Conservation (phyloP, 2,113 vertebrate species). For the Spheniscus mendiculus region DNA sequence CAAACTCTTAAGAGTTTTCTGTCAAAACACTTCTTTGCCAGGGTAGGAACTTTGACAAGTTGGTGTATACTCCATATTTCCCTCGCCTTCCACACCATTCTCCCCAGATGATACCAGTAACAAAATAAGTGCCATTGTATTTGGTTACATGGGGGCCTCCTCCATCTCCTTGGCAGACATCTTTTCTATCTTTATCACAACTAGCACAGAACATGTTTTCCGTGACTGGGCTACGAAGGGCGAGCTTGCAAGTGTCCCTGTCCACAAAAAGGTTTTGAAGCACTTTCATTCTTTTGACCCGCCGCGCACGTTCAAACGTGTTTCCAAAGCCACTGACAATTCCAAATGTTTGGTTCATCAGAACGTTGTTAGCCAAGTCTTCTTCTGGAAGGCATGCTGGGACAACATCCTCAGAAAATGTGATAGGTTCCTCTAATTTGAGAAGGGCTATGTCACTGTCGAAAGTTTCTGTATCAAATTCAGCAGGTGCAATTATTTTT, state of each 20-base stretch:
- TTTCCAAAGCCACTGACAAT: slow-evolving; percentile 87
- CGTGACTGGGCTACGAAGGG: slow-evolving; percentile 74
- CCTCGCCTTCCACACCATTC: slow-evolving; percentile 85
- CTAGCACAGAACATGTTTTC: slow-evolving; percentile 90
- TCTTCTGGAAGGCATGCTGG: slow-evolving; percentile 86
- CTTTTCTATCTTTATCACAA: slow-evolving; percentile 73
- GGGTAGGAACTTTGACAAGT: slow-evolving; percentile 80
- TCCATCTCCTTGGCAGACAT: slow-evolving; percentile 88
- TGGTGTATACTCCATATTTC: slow-evolving; percentile 89
- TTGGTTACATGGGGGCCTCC: slow-evolving; percentile 87
- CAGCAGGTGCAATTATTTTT: slow-evolving; percentile 67
- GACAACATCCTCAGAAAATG: slow-evolving; percentile 78
- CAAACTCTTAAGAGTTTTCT: not conserved
- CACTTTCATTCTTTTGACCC: slow-evolving; percentile 75
- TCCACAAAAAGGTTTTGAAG: slow-evolving; percentile 83
- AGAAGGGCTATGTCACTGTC: slow-evolving; percentile 86
- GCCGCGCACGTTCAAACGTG: slow-evolving; percentile 1
- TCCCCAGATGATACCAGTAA: slow-evolving; percentile 89
- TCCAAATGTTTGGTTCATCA: slow-evolving; percentile 77
- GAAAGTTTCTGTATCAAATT: slow-evolving; percentile 69
- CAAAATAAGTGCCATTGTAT: slow-evolving; percentile 79
- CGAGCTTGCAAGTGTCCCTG: slow-evolving; percentile 76
- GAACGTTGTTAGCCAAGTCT: slow-evolving; percentile 81
- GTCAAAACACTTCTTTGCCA: slow-evolving; percentile 78
- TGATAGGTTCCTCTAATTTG: slow-evolving; percentile 78